These are phyloP conservation scores for Neodiprion virginianus DNA, from an alignment of 1,140 invertebrate genomes.

Conservation along the genomic window DNA sequence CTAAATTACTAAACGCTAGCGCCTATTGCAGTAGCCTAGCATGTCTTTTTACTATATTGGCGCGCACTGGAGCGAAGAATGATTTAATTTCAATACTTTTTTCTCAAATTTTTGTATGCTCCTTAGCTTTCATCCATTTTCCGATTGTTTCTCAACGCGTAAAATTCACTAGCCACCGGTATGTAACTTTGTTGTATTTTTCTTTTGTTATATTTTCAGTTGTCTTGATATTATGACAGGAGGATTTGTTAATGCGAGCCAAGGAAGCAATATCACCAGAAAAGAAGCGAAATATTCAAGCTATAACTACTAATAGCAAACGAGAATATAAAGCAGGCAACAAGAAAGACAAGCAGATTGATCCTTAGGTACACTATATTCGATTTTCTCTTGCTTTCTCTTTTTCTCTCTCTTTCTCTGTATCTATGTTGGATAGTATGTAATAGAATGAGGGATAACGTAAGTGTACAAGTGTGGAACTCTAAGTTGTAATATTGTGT, in stretches of 20 bases:
- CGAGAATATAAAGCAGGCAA: no score
- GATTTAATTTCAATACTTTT: not conserved
- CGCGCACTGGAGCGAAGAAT: constrained; percentile 30
- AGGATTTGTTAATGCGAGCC: no score
- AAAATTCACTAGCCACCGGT: not conserved
- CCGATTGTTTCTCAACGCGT: not conserved
- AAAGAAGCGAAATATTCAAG: no score
- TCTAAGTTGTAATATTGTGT: constrained; percentile 44
- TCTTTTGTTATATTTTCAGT: not conserved
- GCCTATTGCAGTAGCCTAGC: constrained; percentile 53
- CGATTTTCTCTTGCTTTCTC: constrained; percentile 24
- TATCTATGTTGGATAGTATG: constrained; percentile 26
- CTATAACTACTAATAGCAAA: no score
- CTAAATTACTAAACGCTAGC: constrained; percentile 56
- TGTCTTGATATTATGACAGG: not conserved
- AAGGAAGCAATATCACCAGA: no score
- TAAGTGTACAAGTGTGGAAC: constrained; percentile 31
- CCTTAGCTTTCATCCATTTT: not conserved
- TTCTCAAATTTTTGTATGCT: not conserved
- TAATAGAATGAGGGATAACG: constrained; percentile 20
- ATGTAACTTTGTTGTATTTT: not conserved
- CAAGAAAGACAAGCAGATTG: not conserved
- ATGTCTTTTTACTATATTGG: constrained; percentile 51
- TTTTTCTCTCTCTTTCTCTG: constrained; percentile 27
- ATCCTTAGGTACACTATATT: constrained; percentile 3